These are phyloP conservation scores for Tokudaia muenninki DNA, from an alignment of 2,797 vertebrate genomes.

Conservation along the genomic window DNA sequence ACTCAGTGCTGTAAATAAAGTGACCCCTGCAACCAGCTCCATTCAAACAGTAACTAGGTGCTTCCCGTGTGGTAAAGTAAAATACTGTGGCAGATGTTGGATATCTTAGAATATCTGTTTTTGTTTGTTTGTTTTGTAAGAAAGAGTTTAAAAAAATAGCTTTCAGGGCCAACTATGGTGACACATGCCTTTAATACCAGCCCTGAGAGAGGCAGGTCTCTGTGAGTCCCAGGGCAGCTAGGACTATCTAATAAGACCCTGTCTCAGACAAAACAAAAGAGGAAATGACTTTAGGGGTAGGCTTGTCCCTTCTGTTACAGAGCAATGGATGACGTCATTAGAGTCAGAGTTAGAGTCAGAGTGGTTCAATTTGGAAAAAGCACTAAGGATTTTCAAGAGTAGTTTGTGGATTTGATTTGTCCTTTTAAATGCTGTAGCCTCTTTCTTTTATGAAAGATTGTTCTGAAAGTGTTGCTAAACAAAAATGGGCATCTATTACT, in stretches of 20 bases:
- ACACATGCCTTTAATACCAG: no score
- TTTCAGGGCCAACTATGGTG: not conserved
- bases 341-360: not conserved
- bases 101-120: not conserved
- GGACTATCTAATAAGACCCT: not conserved
- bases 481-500: constrained; percentile 19
- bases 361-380: constrained; percentile 21
- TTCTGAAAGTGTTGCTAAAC: not conserved
- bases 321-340: not conserved
- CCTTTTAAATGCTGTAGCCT: not conserved
- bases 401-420: constrained; percentile 1
- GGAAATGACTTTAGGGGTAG: not conserved
- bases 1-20: not conserved
- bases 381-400: constrained; percentile 39
- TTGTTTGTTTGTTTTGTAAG: not conserved
- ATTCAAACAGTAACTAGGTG: not conserved
- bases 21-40: not conserved
- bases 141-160: constrained; percentile 42
- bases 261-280: not conserved
- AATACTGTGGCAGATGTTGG: not conserved
- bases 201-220: no score
- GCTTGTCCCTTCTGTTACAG: not conserved
- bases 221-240: not conserved
- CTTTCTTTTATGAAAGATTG: constrained; percentile 61
- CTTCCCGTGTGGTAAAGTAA: constrained; percentile 2